Evolutionary conservation across 2,797 vertebrate genomes (phyloP), one percentile per base, ranked within the genome.

Genomic region (Hoplostethus mediterraneus): DNA sequence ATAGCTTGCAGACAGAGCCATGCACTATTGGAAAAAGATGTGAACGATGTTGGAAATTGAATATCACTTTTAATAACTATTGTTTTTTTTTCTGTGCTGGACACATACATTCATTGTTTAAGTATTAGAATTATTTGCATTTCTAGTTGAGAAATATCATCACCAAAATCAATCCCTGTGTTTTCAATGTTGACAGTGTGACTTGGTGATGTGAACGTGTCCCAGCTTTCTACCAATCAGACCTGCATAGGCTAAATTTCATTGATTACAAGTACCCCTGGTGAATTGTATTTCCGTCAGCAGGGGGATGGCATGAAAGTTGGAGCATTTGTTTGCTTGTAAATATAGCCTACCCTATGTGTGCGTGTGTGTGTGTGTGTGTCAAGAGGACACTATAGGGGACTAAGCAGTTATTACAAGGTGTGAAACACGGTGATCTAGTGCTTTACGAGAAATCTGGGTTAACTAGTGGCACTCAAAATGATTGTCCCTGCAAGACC

Each of bases 91-190:
- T 73, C 70, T 83, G 90, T 92, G 91, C 91, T 83, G 91, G 91
- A 85, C 90, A 92, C 91, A 47, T 87, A 92, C 91, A 47, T 87
- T 66, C 49, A 70, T 85, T 77, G 33, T 62, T 60, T 79, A 31
- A 51, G 73, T 80, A 53, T 67, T 51, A 61, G 6, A 33, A 38
- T 63, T 44, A 16, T 8, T 36, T 47, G 1, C 0, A 1, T 64
- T 28, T 44, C 16, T 75, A 38, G 5, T 31, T 75, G 57, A 67
- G 53, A 64, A 69, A 57, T 58, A 40, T 16, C 7, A 3, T 69
- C 13, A 71, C 8, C n/a, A 63, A 14, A 45, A 72, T 62, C 17
- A 62, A 49, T 16, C 11, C 16, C 6, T 11, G 6, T 61, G 28
- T 66, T 65, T 64, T 47, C 10, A 30, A 38, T 36, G 30, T 66